Conservation (phyloP, 1,140 invertebrate species). For the Drosophila lacteicornis region DNA sequence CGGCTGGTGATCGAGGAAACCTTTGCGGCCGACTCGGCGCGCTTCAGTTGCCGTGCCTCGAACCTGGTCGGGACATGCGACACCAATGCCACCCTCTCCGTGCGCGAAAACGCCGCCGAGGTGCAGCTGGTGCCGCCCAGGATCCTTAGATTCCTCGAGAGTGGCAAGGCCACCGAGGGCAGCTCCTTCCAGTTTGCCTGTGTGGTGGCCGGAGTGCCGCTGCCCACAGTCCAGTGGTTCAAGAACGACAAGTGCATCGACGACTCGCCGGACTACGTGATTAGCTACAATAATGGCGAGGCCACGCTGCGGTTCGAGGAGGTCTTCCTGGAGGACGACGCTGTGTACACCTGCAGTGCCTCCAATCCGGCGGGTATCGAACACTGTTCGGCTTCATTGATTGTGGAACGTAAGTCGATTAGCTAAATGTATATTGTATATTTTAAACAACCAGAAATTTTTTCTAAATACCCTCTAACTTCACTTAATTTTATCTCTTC, state of each 20-base stretch:
- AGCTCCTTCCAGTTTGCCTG: slow-evolving; percentile 89
- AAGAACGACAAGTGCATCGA: slow-evolving; percentile 87
- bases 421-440: not conserved
- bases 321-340: slow-evolving; percentile 88
- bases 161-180: slow-evolving; percentile 88
- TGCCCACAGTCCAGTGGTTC: slow-evolving; percentile 93
- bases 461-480: too few species aligned
- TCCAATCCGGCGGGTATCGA: slow-evolving; percentile 90
- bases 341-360: slow-evolving; percentile 90
- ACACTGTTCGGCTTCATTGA: slow-evolving; percentile 90
- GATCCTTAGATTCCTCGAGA: slow-evolving; percentile 88
- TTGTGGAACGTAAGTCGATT: slow-evolving; percentile 89
- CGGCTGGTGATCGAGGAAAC: slow-evolving; percentile 89
- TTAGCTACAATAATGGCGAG: slow-evolving; percentile 91
- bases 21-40: slow-evolving; percentile 87
- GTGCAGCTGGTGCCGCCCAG: slow-evolving; percentile 88
- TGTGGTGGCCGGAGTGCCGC: slow-evolving; percentile 89
- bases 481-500: too few species aligned
- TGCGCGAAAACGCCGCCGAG: slow-evolving; percentile 88
- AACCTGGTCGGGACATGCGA: slow-evolving; percentile 90
- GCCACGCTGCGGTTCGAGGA: slow-evolving; percentile 90
- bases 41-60: slow-evolving; percentile 89
- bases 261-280: slow-evolving; percentile 86
- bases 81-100: slow-evolving; percentile 90
- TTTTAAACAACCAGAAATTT: too few species aligned